Percentiles rank a stretch among this genome's conserved stretches.
phyloP scores from a whole-genome alignment of 2,797 vertebrate species.

The Anguilla megastoma region DNA sequence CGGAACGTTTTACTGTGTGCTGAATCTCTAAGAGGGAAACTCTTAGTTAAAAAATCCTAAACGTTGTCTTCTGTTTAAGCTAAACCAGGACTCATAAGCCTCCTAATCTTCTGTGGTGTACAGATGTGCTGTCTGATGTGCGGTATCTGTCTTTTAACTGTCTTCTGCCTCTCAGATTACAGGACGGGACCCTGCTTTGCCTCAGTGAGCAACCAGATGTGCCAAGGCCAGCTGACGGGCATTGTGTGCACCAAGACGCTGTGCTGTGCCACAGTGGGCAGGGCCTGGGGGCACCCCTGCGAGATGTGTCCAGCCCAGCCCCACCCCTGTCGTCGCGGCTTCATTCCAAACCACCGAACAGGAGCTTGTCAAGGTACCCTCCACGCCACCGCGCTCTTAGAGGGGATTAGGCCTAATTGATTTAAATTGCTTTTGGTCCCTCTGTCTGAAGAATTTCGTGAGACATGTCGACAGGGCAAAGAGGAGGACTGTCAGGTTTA shows the following conservation, averaged over 20 bases:
- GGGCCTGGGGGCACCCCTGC: slow-evolving; percentile 98
- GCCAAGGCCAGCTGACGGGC: slow-evolving; percentile 94
- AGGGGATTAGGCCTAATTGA: slow-evolving; percentile 76
- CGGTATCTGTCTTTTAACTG: slow-evolving; percentile 25
- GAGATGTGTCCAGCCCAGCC: slow-evolving; percentile 98
- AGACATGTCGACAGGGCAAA: slow-evolving; percentile 65
- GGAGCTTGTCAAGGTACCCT: slow-evolving; percentile 96
- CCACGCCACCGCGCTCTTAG: slow-evolving; percentile 57
- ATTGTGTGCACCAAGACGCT: slow-evolving; percentile 98
- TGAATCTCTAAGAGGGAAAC: slow-evolving; percentile 33
- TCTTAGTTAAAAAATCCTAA: slow-evolving; percentile 26
- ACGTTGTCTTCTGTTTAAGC: not conserved
- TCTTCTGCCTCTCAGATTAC: slow-evolving; percentile 80
- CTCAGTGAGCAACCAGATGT: slow-evolving; percentile 98
- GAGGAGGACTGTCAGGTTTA: slow-evolving; percentile 73
- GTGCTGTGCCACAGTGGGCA: slow-evolving; percentile 94
- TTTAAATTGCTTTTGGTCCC: slow-evolving; percentile 75
- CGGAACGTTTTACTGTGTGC: slow-evolving; percentile 26
- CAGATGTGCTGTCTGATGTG: not conserved
- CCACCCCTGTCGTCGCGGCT: slow-evolving; percentile 92
- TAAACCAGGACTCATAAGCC: slow-evolving; percentile 15
- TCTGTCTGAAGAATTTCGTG: slow-evolving; percentile 73
- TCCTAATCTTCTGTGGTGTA: slow-evolving; percentile 56
- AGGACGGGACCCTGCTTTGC: slow-evolving; percentile 95
- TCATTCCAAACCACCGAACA: slow-evolving; percentile 95